These are phyloP conservation scores for Leuctra nigra DNA, from an alignment of 2,888 invertebrate species.

Conservation along the genomic window DNA sequence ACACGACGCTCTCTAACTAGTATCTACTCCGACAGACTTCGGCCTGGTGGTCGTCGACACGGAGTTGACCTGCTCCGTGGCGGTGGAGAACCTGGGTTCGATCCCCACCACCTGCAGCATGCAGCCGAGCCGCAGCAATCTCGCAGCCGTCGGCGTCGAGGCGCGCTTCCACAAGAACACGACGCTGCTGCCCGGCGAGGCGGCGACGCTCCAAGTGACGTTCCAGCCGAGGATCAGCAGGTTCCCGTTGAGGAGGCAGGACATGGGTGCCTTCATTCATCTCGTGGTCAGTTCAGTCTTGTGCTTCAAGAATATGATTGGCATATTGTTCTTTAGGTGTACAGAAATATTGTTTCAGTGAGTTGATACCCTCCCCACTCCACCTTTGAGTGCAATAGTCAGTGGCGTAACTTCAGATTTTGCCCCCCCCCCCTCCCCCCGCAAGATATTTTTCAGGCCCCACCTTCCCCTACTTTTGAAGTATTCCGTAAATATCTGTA, in stretches of 20 bases:
- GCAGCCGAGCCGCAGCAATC: constrained; percentile 29
- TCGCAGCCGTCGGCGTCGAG: constrained; percentile 35
- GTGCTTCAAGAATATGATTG: too few relatives aligned
- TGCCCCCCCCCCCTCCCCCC: too few relatives aligned
- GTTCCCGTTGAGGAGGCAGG: constrained; percentile 43
- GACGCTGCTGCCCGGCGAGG: constrained; percentile 45
- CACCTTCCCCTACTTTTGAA: too few relatives aligned
- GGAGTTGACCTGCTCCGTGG: constrained; percentile 43
- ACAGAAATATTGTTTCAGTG: too few relatives aligned
- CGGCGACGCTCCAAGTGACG: constrained; percentile 44
- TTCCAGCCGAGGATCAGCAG: constrained; percentile 46
- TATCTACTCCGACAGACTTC: too few relatives aligned
- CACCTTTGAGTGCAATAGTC: too few relatives aligned
- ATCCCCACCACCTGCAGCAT: constrained; percentile 43
- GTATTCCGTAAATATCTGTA: too few relatives aligned
- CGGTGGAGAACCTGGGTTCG: constrained; percentile 52
- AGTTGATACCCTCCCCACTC: too few relatives aligned
- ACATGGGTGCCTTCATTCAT: constrained; percentile 39
- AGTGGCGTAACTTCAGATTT: too few relatives aligned
- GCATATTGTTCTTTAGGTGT: too few relatives aligned
- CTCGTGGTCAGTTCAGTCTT: constrained; percentile 45
- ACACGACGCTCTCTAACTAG: neutral
- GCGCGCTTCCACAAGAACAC: constrained; percentile 38
- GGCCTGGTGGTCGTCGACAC: constrained; percentile 47
- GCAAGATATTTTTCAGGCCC: too few relatives aligned